phyloP scores from a whole-genome alignment of 2,797 vertebrate genomes.

The Erpetoichthys calabaricus region DNA sequence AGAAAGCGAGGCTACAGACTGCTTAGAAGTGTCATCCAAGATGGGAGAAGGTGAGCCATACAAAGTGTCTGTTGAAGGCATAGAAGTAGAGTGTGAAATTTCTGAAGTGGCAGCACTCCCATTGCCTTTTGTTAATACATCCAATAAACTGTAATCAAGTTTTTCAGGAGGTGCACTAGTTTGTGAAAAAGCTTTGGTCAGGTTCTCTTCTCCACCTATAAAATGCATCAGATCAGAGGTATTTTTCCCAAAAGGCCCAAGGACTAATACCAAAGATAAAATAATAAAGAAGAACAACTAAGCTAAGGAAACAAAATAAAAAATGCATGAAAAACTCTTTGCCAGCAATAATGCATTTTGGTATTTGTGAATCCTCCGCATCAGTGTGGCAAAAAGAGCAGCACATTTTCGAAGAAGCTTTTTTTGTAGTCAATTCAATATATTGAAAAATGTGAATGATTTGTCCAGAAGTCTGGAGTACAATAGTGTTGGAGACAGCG shows the following conservation, averaged over 20 bases:
- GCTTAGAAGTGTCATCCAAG: slow-evolving; percentile 6
- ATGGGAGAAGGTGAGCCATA: slow-evolving; percentile 20
- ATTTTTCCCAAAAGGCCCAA: slow-evolving; percentile 3
- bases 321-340: slow-evolving; percentile 7
- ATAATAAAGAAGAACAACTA: slow-evolving; percentile 21
- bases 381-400: slow-evolving; percentile 5
- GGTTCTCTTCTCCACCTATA: slow-evolving; percentile 17
- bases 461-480: too few species aligned
- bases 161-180: not conserved
- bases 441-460: too few species aligned
- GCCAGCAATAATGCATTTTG: not conserved
- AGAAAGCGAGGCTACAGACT: slow-evolving; percentile 32
- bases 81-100: too few species aligned
- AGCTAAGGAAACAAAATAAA: slow-evolving; percentile 16
- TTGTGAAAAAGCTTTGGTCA: not conserved
- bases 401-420: not conserved
- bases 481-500: too few species aligned
- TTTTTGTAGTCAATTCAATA: too few species aligned
- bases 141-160: not conserved
- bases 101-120: too few species aligned
- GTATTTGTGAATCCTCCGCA: slow-evolving; percentile 8
- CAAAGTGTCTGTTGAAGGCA: slow-evolving; percentile 18
- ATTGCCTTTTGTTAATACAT: not conserved
- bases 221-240: slow-evolving; percentile 19
- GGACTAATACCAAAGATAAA: slow-evolving; percentile 18